Conservation (phyloP, 2,113 vertebrate species). For the Sphyrna mokarran region DNA sequence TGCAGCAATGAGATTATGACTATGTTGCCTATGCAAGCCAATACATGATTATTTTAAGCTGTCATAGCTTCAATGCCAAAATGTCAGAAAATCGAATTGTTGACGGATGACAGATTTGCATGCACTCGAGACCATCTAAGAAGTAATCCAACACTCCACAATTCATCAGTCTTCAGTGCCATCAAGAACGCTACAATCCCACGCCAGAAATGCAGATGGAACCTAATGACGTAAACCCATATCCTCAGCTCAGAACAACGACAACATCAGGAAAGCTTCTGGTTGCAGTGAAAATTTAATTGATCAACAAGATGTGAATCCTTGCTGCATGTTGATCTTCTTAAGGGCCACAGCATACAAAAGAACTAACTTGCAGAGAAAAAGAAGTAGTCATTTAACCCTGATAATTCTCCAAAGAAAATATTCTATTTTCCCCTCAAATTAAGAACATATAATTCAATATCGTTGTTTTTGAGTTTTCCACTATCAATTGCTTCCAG, state of each 20-base stretch:
- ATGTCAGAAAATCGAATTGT: neutral
- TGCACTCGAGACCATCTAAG: neutral
- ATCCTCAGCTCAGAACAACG: neutral
- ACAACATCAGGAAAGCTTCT: neutral
- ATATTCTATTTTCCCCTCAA: neutral
- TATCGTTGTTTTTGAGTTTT: neutral
- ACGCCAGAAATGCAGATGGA: neutral
- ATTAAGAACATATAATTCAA: neutral
- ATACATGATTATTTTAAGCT: neutral
- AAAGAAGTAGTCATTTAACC: neutral
- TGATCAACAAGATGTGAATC: neutral
- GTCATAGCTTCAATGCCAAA: neutral
- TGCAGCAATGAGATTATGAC: neutral
- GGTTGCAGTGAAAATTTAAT: neutral
- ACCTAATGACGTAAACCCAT: neutral
- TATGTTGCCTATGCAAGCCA: neutral
- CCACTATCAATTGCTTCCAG: neutral
- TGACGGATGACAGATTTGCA: neutral
- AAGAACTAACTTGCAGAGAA: neutral
- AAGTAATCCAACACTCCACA: neutral
- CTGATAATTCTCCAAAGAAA: neutral
- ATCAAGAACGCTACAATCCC: neutral
- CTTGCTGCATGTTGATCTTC: neutral
- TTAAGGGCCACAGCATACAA: neutral
- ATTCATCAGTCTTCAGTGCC: neutral